Evolutionary conservation across 2,797 vertebrate genomes (phyloP), one percentile per base, ranked within the genome.

Genomic region (Streptopelia turtur): DNA sequence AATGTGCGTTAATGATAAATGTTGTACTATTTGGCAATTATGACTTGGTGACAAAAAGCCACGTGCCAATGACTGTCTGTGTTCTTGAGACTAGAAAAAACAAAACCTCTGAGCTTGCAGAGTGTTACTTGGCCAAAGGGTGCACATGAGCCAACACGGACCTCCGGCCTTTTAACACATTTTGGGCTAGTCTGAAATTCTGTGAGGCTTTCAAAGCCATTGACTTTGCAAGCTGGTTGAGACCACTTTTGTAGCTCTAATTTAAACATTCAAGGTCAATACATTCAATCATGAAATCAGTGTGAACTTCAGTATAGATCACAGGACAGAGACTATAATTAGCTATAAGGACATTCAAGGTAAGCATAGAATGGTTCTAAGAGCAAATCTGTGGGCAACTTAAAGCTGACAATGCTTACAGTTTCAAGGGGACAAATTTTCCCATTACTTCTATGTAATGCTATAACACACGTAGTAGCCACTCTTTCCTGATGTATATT

Each of bases 1-100:
- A 87, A 69, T 0, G 1, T 27, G 5, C 0, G 0, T 30, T 79
- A 79, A 76, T 0, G 0, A 85, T 23, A 71, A 60, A 50, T 8
- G 12, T 53, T 71, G 43, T 20, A 20, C 21, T 64, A 68, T 50
- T 71, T 20, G 13, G 52, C 39, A 69, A 5, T 27, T 61, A 28
- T 23, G 64, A 76, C 28, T 56, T 52, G n/a, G 37, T 66, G 59
- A 66, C 47, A 63, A 69, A 74, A 65, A 33, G 12, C 45, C 31
- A 47, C 4, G 3, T 8, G 3, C 53, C 45, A 45, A 13, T 30
- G 28, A 69, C 75, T 23, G 6, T 35, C 52, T 27, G 13, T 4
- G 6, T 15, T 56, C 33, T 24, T 72, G 33, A 68, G 39, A 70
- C 15, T 23, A 35, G 13, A 50, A 35, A 57, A 86, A 79, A 24